Percentiles rank a stretch among this genome's conserved stretches.
phyloP scores from a whole-genome alignment of 1,140 invertebrate species.

The Alviniconcha marisindica region DNA sequence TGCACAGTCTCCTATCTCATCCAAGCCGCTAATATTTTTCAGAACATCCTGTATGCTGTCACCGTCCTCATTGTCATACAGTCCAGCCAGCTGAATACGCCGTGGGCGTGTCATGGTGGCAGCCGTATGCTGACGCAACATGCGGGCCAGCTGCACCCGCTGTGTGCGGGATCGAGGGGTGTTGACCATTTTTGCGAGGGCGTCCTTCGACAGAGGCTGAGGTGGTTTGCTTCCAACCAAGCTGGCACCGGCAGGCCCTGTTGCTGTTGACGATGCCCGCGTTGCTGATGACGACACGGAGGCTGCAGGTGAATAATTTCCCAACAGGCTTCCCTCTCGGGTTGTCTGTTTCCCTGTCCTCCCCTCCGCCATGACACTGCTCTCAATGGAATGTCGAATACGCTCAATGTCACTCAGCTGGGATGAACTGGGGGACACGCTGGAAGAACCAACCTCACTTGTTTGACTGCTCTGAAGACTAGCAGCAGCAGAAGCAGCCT shows the following conservation, averaged over 20 bases:
- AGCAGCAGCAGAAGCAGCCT: not conserved
- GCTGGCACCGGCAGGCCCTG: not conserved
- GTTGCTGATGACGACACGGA: not conserved
- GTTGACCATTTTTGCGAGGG: conserved; percentile 61
- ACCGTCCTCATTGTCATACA: conserved; percentile 48
- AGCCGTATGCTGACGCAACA: conserved; percentile 52
- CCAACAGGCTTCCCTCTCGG: not conserved
- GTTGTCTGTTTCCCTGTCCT: not conserved
- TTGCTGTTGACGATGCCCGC: not conserved
- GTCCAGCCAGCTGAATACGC: conserved; percentile 50
- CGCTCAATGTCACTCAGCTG: conserved; percentile 38
- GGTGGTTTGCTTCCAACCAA: not conserved
- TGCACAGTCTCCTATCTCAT: conserved; percentile 17
- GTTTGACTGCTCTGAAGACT: not conserved
- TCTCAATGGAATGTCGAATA: conserved; percentile 47
- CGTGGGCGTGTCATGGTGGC: conserved; percentile 45
- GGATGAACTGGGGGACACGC: not conserved
- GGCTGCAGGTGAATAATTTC: not conserved
- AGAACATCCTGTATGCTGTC: conserved; percentile 36
- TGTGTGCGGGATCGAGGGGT: conserved; percentile 59
- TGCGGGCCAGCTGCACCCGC: conserved; percentile 52
- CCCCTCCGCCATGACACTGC: conserved; percentile 40
- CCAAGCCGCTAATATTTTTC: conserved; percentile 15
- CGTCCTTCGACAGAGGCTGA: conserved; percentile 48
- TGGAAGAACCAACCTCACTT: conserved; percentile 1